A percentile compares a stretch with the other conserved stretches of the same genome.
These are phyloP conservation scores for Gibbula magus DNA, from an alignment of 2,888 invertebrate genomes.

Conservation along the genomic window DNA sequence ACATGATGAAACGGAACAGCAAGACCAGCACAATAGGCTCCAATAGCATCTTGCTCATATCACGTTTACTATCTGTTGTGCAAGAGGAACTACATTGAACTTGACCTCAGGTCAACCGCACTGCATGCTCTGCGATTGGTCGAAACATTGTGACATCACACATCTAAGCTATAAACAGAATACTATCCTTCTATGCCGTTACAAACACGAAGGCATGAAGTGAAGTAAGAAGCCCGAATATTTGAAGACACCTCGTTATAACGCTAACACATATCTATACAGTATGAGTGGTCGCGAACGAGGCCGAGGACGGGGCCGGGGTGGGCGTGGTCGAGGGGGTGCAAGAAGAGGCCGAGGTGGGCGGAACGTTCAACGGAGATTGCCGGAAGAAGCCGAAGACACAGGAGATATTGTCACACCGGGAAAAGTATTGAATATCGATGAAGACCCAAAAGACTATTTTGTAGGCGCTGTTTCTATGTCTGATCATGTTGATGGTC, in stretches of 20 bases:
- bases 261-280: no score
- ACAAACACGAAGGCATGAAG: no score
- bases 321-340: constrained; percentile 23
- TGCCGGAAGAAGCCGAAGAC: constrained; percentile 25
- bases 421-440: constrained; percentile 52
- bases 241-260: not conserved
- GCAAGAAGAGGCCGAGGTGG: not conserved
- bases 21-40: not conserved
- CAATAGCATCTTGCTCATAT: no score
- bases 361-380: constrained; percentile 18
- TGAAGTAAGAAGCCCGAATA: no score
- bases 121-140: not conserved
- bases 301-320: constrained; percentile 42
- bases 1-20: not conserved
- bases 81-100: not conserved
- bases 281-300: constrained; percentile 46
- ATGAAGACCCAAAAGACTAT: constrained; percentile 58
- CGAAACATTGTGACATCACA: not conserved
- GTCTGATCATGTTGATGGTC: constrained; percentile 66
- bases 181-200: no score
- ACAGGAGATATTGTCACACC: constrained; percentile 19
- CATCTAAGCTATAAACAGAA: no score
- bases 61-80: not conserved
- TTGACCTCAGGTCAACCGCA: not conserved
- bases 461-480: constrained; percentile 65